A percentile compares a stretch with the other conserved stretches of the same genome.
These are phyloP conservation scores for Phalanger gymnotis DNA, from an alignment of 2,797 vertebrate species.

Conservation along the genomic window DNA sequence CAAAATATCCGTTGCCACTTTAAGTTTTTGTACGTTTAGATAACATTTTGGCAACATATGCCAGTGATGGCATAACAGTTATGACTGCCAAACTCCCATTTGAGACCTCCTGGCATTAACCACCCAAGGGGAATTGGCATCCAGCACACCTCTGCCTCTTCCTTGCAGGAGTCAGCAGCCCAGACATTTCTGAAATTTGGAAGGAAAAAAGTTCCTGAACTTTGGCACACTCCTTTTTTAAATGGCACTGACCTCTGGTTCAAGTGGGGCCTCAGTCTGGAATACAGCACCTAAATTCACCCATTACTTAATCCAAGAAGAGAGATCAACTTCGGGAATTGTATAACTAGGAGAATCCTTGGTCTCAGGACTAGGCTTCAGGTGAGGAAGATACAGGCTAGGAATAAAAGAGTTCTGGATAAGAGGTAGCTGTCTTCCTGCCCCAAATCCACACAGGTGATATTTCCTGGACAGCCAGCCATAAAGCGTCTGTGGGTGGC, in stretches of 20 bases:
- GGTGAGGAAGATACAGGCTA: not conserved
- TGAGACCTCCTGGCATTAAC: conserved; percentile 6
- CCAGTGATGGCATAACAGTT: not conserved
- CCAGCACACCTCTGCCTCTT: not conserved
- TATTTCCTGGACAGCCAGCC: not conserved
- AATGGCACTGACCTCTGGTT: not conserved
- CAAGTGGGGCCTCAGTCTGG: not conserved
- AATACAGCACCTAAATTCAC: not conserved
- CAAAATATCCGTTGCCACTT: not conserved
- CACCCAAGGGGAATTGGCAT: conserved; percentile 3
- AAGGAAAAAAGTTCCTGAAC: conserved; percentile 1
- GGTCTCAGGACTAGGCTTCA: not conserved
- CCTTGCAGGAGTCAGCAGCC: not conserved
- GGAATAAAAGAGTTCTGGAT: not conserved
- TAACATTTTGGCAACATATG: not conserved
- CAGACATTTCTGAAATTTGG: not conserved
- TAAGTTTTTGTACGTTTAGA: conserved; percentile 3
- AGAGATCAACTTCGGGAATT: not conserved
- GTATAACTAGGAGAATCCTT: not conserved
- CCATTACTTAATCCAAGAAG: not conserved
- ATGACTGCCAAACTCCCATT: not conserved
- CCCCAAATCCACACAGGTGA: not conserved
- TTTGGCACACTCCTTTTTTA: not conserved
- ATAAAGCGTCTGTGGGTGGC: not conserved
- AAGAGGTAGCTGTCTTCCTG: not conserved